phyloP scores from a whole-genome alignment of 1,140 invertebrate genomes.

The Thaumetopoea pityocampa region DNA sequence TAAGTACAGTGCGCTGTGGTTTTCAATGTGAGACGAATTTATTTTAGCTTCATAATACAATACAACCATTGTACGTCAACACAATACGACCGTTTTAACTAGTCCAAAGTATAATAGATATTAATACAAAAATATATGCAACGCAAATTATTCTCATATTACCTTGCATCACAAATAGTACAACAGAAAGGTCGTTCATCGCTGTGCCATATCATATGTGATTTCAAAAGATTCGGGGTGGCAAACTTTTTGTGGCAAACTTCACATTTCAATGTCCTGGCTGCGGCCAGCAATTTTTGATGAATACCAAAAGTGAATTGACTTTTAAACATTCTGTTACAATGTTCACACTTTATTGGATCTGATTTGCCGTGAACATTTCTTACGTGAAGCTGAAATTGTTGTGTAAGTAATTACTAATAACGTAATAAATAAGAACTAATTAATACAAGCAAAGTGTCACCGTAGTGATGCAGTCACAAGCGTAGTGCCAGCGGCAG shows the following conservation, averaged over 20 bases:
- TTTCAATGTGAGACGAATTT: background rate
- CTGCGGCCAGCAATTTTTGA: slow-evolving; percentile 24
- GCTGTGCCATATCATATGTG: slow-evolving; percentile 46
- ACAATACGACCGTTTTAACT: background rate
- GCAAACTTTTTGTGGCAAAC: slow-evolving; percentile 42
- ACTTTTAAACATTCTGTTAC: slow-evolving; percentile 43
- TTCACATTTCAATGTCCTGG: slow-evolving; percentile 37
- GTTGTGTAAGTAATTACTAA: background rate
- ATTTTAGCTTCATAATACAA: background rate
- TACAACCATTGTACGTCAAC: background rate
- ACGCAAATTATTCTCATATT: slow-evolving; percentile 1
- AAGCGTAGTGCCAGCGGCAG: too few species aligned
- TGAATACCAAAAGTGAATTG: slow-evolving; percentile 32
- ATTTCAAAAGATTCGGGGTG: slow-evolving; percentile 22
- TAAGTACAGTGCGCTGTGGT: too few species aligned
- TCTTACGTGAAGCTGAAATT: slow-evolving; percentile 29
- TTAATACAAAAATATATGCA: slow-evolving; percentile 1
- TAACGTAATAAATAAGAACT: too few species aligned
- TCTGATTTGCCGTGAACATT: slow-evolving; percentile 26
- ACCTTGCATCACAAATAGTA: slow-evolving; percentile 36
- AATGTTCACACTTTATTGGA: slow-evolving; percentile 43
- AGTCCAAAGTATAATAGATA: background rate
- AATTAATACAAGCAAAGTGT: too few species aligned
- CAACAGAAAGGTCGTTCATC: slow-evolving; percentile 39
- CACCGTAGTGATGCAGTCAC: too few species aligned